These are phyloP conservation scores for Zoanthus sansibaricus DNA, from an alignment of 92 coral and sea anemone genomes.

Conservation along the genomic window DNA sequence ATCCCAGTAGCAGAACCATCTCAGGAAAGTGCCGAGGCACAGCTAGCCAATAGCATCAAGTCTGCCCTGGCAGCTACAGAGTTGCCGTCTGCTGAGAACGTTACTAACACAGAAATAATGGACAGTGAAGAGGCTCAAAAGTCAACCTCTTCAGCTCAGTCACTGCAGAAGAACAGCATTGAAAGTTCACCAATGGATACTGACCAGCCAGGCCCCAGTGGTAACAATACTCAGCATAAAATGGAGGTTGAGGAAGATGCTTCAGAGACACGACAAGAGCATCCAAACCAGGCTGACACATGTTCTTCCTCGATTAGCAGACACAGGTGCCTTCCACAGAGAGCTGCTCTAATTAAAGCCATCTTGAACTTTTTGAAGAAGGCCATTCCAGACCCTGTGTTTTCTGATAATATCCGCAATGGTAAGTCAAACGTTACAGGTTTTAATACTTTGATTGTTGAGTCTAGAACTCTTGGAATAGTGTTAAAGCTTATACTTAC, in stretches of 20 bases:
- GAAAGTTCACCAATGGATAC: slow-evolving; percentile 36
- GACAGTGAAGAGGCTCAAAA: slow-evolving; percentile 37
- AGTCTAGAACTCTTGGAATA: too few species aligned
- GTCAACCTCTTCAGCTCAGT: slow-evolving; percentile 38
- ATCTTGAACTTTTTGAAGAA: slow-evolving; percentile 93
- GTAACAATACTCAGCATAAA: slow-evolving; percentile 52
- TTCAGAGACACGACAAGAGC: slow-evolving; percentile 23
- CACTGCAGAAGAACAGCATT: slow-evolving; percentile 11
- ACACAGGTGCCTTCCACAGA: slow-evolving; percentile 92
- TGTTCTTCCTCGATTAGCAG: slow-evolving; percentile 70
- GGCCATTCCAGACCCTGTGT: slow-evolving; percentile 95
- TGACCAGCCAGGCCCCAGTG: slow-evolving; percentile 58
- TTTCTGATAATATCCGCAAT: slow-evolving; percentile 93
- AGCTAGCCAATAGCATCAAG: slow-evolving; percentile 36
- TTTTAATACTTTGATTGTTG: too few species aligned
- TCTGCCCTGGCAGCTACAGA: slow-evolving; percentile 33
- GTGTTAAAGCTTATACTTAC: too few species aligned
- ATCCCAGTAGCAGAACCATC: slow-evolving; percentile 62
- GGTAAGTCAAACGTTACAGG: slow-evolving; percentile 57
- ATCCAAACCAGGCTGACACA: slow-evolving; percentile 11
- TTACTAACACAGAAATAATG: slow-evolving; percentile 50
- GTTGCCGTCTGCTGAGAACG: slow-evolving; percentile 53
- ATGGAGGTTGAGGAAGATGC: slow-evolving; percentile 59
- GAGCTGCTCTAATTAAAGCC: slow-evolving; percentile 96
- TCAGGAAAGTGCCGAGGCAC: slow-evolving; percentile 53